Percentiles rank a stretch among this genome's conserved stretches.
Evolutionary conservation across 1,140 invertebrate genomes (phyloP).

Genomic region (Ceratina calcarata): DNA sequence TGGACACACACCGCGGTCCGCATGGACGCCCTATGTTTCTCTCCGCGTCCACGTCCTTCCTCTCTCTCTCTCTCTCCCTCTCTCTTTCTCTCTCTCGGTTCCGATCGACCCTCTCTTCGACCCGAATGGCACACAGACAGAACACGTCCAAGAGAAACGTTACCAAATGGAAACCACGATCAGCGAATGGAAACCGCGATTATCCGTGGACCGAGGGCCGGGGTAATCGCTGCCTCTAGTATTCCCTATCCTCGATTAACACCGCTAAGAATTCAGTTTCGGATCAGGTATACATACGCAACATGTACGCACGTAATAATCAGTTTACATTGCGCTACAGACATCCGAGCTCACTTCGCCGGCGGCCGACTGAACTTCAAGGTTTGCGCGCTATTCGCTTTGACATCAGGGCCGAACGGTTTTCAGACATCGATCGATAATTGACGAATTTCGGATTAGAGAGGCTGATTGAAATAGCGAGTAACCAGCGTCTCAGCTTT

Average conservation of each 20-base stretch:
- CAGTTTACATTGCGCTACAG: too few species aligned
- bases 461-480: background rate
- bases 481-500: too few species aligned
- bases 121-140: too few species aligned
- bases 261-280: conserved; percentile 19
- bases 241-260: conserved; percentile 10
- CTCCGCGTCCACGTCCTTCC: background rate
- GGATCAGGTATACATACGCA: too few species aligned
- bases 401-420: background rate
- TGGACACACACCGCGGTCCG: conserved; percentile 31
- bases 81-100: background rate
- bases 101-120: background rate
- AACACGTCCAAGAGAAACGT: background rate
- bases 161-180: conserved; percentile 1
- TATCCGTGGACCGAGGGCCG: background rate
- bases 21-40: background rate
- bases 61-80: background rate
- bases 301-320: too few species aligned
- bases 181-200: background rate
- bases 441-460: background rate
- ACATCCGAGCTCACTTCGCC: background rate
- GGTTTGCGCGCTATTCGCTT: background rate
- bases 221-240: too few species aligned
- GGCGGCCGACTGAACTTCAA: background rate
- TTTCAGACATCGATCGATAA: background rate